Conservation (phyloP, 2,888 invertebrate genomes). For the Orgyia antiqua region DNA sequence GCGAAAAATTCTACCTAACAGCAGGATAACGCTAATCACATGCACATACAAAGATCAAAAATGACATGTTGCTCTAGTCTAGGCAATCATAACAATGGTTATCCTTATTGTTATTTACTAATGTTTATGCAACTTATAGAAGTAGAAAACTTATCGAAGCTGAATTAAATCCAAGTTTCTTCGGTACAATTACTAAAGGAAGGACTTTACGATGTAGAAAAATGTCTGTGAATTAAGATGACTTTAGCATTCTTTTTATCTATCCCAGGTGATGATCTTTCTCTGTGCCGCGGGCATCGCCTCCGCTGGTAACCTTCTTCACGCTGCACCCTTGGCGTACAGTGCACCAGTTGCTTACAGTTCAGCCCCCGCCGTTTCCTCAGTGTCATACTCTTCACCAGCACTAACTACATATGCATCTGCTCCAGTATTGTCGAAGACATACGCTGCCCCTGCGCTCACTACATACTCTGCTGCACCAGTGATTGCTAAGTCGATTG, state of each 20-base stretch:
- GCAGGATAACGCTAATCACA: no score
- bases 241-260: background rate
- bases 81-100: no score
- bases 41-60: no score
- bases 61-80: no score
- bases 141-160: background rate
- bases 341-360: constrained; percentile 53
- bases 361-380: constrained; percentile 50
- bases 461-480: constrained; percentile 77
- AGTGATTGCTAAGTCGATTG: constrained; percentile 75
- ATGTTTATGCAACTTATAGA: background rate
- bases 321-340: constrained; percentile 52
- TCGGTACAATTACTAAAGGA: background rate
- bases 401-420: constrained; percentile 30
- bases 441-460: constrained; percentile 40
- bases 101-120: no score
- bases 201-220: background rate
- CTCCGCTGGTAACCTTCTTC: constrained; percentile 77
- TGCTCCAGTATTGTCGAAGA: constrained; percentile 42
- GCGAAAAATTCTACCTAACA: no score
- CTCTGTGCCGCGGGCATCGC: constrained; percentile 78
- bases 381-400: constrained; percentile 20
- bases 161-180: background rate
- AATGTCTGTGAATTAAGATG: no score
- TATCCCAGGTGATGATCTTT: constrained; percentile 70